Base-by-base conservation (phyloP, 1,140 invertebrate genomes). In the Brachionus plicatilis region DNA sequence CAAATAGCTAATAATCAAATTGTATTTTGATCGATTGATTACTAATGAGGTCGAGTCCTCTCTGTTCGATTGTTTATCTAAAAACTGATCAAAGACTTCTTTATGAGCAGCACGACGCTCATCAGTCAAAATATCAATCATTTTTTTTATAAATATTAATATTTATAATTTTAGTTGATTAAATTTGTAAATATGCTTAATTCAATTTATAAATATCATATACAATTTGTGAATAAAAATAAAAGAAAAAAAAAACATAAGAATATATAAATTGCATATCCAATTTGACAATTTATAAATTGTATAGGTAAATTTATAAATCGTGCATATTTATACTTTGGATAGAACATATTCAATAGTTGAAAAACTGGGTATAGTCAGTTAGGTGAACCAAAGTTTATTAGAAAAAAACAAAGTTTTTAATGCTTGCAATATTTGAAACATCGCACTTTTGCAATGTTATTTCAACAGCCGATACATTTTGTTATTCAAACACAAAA, bases 321-420 rank as follows among this genome's bases (percentile, higher is more conserved):
- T 65, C 27, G 20, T 65, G 27, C 27, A 65, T 24, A 65, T 65
- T 65, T 65, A 65, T 24, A 24, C 1, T 3, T 65, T 65, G 60
- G 60, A 65, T 27, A 65, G 60, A 65, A 65, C 60, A 65, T 65
- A 65, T 65, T n/a, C n/a, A n/a, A n/a, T n/a, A n/a, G n/a, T n/a
- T n/a, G n/a, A n/a, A n/a, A n/a, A n/a, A n/a, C n/a, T n/a, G n/a
- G n/a, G n/a, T n/a, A n/a, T n/a, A n/a, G n/a, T n/a, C n/a, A n/a
- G n/a, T n/a, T n/a, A n/a, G n/a, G n/a, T n/a, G n/a, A n/a, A n/a
- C n/a, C 27, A 29, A 29, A 29, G 3, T 29, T 29, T 2, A 29
- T 3, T 2, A 3, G 0, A 29, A 29, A 29, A 29, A 29, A 29
- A 29, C 27, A 3, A 29, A 29, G 3, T 29, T 3, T 29, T 29